Conservation (phyloP, 2,888 invertebrate genomes). For the Rhogogaster chlorosoma region DNA sequence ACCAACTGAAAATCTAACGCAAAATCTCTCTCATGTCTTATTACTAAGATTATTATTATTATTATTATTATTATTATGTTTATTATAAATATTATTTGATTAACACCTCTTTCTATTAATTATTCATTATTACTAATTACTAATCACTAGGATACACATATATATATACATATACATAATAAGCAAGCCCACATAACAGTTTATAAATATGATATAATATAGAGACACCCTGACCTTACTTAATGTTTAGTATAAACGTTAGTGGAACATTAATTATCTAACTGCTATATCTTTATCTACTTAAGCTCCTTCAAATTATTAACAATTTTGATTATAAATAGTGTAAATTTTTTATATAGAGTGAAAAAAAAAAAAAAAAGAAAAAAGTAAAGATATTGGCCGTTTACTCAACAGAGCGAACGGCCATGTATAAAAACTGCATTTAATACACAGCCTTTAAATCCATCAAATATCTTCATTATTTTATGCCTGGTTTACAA, state of each 20-base stretch:
- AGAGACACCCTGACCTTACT: slow-evolving; percentile 60
- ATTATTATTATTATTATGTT: too few relatives aligned
- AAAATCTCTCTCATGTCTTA: slow-evolving; percentile 73
- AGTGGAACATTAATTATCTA: slow-evolving; percentile 65
- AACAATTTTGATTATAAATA: slow-evolving; percentile 75
- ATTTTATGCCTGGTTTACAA: slow-evolving; percentile 57
- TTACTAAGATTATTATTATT: slow-evolving; percentile 63
- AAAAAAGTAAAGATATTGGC: slow-evolving; percentile 63
- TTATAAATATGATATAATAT: slow-evolving; percentile 68
- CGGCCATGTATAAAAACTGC: slow-evolving; percentile 70
- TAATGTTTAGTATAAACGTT: slow-evolving; percentile 65
- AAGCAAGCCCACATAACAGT: slow-evolving; percentile 62
- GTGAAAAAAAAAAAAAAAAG: slow-evolving; percentile 63
- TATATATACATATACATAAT: slow-evolving; percentile 56
- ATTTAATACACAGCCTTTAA: slow-evolving; percentile 62
- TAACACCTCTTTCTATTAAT: slow-evolving; percentile 62
- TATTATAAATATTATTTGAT: slow-evolving; percentile 59
- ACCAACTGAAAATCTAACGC: slow-evolving; percentile 67
- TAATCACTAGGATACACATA: slow-evolving; percentile 68
- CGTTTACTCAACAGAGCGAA: slow-evolving; percentile 61
- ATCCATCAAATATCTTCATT: slow-evolving; percentile 54
- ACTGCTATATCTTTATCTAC: slow-evolving; percentile 69
- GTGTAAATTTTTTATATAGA: slow-evolving; percentile 78
- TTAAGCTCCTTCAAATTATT: slow-evolving; percentile 63
- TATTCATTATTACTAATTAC: slow-evolving; percentile 71